Base-by-base conservation (phyloP, 2,113 vertebrate genomes). In the Zosterops japonicus region DNA sequence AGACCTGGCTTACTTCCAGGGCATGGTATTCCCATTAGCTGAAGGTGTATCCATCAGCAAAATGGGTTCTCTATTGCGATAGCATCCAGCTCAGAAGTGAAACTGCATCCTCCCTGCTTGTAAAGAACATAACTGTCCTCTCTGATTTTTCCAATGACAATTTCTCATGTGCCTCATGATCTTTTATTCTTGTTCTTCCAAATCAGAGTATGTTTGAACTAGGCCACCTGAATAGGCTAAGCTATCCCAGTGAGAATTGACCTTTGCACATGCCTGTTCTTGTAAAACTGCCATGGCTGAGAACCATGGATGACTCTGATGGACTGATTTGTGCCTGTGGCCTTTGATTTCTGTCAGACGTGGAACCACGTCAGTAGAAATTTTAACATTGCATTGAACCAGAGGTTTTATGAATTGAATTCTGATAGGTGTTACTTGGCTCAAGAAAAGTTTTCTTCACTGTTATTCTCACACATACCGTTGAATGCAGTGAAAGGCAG, bases 251-350 rank as follows among this genome's bases (percentile, higher is more conserved):
- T n/a, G 80, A 55, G 64, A 57, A 35, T 0, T 76, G 33, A 35
- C 35, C 29, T 47, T 77, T 80, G 42, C 47, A 20, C 5, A 0
- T 57, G 11, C 3, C 23, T 47, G 5, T 77, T 91, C 49, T 71
- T 31, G 24, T 36, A 17, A 50, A 71, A 27, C 25, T 61, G 35
- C 39, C 3, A 0, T 39, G 49, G 35, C 28, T 10, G 3, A 86
- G 72, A 70, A 12, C 42, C 41, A 3, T 0, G 0, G 27, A n/a
- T 2, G 1, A 39, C 52, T 52, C 46, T 77, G 53, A 39, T 57
- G 52, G 63, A 41, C 57, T 0, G 0, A 15, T 59, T 31, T 61
- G 27, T 79, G 55, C n/a, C 31, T 0, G 0, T n/a, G 53, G 65
- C 55, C 69, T 53, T 49, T 77, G 70, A 49, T 42, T 90, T 91